Evolutionary conservation across 2,888 invertebrate species (phyloP), one percentile per base, ranked within the genome.

Genomic region (Sphecodes monilicornis): DNA sequence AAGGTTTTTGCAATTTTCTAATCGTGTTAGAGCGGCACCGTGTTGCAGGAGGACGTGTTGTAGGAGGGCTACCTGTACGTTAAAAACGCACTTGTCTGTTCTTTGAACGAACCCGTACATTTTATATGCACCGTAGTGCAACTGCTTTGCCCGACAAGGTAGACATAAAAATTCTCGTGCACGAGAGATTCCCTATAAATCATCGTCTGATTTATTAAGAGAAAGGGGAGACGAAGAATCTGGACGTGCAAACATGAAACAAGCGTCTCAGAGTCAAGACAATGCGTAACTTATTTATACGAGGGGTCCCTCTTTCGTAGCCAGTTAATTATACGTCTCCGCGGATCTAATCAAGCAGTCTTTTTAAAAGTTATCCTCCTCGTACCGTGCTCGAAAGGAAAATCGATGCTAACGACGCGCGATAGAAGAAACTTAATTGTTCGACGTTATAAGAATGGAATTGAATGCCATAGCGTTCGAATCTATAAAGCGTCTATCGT

Each of bases 271-370:
- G 10, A 84, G 81, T 68, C 71, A 75, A 80, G 83, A 88, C 79
- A 81, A 80, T 77, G 85, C 86, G 81, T 90, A 85, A 90, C 89
- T 91, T 90, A 91, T 91, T 91, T 90, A 91, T 82, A 86, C 82
- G 86, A 86, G 80, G 78, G 74, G 64, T 82, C 86, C 89, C 82
- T 81, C 80, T 46, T 80, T 80, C 78, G 57, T n/a, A 84, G 69
- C 64, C 76, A 78, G 90, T 89, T 89, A 89, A 90, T 89, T 88
- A 89, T 89, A 89, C 89, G 84, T 83, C 86, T 89, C 80, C 73
- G 76, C 73, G 80, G 75, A 86, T 82, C 82, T 86, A 87, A 89
- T 89, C 87, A 76, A 86, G 82, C 86, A 78, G 78, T 88, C 86
- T 86, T 82, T 76, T 77, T 76, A 64, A 80, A 88, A 88, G 80